Base-by-base conservation (phyloP, 2,113 vertebrate species). In the Entelurus aequoreus region DNA sequence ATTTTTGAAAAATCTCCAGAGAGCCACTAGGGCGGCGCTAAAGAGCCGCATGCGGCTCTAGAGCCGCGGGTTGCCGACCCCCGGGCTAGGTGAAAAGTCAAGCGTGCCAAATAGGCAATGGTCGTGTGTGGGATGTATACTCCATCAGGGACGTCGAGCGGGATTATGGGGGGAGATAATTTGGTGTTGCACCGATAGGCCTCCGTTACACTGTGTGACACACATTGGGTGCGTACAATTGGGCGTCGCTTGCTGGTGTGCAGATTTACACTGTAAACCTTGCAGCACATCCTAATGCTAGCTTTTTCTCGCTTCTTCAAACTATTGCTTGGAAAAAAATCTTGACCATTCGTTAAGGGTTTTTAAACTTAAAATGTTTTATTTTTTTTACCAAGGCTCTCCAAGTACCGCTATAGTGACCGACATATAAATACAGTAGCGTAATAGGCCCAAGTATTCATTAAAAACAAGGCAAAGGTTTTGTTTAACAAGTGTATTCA, bases 61-160 rank as follows among this genome's bases (percentile, higher is more conserved):
- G n/a, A n/a, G n/a, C n/a, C n/a, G n/a, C n/a, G n/a, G n/a, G n/a
- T n/a, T n/a, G n/a, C n/a, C n/a, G n/a, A n/a, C n/a, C n/a, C n/a
- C n/a, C n/a, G n/a, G 28, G 51, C 55, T 65, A 61, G 80, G 70
- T 80, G 70, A 78, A 78, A 68, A 74, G 81, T 85, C 83, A 81
- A 81, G 67, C 72, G 81, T 72, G 73, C 53, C 60, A 74, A 84
- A 75, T 71, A 66, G 58, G 66, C 64, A 49, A 21, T 1, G 63
- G 63, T 16, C 3, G 68, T 72, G 70, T 72, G 28, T 53, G 3
- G 40, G 65, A 74, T 54, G 67, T 69, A 71, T 71, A 48, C 65
- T 79, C 71, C 46, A 73, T 82, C 76, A 82, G 65, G 52, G 63
- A 55, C 53, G 62, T 68, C 78, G 75, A 69, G 65, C 61, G 60